Conservation (phyloP, 2,113 vertebrate genomes). For the Mastomys coucha region DNA sequence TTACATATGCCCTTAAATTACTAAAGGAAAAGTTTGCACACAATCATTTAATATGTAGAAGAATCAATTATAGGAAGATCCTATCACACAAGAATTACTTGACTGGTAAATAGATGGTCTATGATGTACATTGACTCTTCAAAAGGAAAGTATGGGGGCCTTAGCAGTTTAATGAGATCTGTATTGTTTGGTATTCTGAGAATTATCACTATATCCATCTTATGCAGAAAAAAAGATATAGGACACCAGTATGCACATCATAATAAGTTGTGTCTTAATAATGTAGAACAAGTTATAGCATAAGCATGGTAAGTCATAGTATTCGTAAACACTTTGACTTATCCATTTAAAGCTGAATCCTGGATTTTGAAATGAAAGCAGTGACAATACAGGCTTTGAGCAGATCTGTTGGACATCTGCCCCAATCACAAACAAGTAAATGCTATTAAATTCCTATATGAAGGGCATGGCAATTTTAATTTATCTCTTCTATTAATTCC, state of each 20-base stretch:
- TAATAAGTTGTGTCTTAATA: not conserved
- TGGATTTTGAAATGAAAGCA: constrained; percentile 25
- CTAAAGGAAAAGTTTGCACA: not conserved
- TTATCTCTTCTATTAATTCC: not conserved
- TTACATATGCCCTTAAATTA: not conserved
- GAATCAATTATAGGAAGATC: not conserved
- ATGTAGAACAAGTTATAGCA: not conserved
- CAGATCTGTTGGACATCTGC: not conserved
- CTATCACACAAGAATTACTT: not conserved
- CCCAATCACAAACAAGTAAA: not conserved
- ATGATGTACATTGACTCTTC: not conserved
- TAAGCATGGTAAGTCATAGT: not conserved
- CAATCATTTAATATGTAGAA: not conserved
- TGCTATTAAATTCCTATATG: not conserved
- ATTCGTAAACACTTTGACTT: constrained; percentile 16
- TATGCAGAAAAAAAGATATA: not conserved
- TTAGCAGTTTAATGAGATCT: not conserved
- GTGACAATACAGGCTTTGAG: not conserved
- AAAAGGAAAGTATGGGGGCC: not conserved
- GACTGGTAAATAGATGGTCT: not conserved
- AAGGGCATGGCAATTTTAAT: not conserved
- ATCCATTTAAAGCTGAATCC: constrained; percentile 25
- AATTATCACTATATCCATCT: not conserved
- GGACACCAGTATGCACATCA: not conserved
- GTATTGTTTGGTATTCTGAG: not conserved